Evolutionary conservation across 2,797 vertebrate genomes (phyloP).

Genomic region (Pteropus rufus): DNA sequence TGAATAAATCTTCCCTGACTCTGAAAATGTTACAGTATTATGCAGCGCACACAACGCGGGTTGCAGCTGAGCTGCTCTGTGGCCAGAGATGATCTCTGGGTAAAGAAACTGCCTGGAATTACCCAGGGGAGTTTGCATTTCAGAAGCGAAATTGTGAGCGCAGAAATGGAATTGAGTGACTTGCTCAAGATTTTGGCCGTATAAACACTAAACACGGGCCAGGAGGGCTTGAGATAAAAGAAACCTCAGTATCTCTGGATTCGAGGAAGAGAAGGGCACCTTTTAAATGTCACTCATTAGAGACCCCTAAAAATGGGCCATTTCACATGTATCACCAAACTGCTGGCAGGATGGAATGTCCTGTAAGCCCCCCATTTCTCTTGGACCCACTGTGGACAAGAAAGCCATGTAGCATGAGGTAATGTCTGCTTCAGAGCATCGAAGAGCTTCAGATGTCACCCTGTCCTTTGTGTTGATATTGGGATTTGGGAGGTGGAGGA

Average conservation of each 20-base stretch:
- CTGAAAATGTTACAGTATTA: conserved; percentile 74
- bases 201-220: conserved; percentile 22
- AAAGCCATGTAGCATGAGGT: conserved; percentile 74
- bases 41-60: conserved; percentile 60
- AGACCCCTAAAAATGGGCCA: conserved; percentile 42
- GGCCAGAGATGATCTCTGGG: conserved; percentile 70
- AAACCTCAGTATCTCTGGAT: conserved; percentile 51
- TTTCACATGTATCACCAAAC: conserved; percentile 57
- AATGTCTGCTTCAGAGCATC: conserved; percentile 62
- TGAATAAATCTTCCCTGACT: conserved; percentile 80
- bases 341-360: conserved; percentile 45
- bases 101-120: conserved; percentile 73
- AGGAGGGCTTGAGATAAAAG: conserved; percentile 14
- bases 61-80: conserved; percentile 68
- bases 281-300: conserved; percentile 63
- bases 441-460: neutral
- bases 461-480: conserved; percentile 41
- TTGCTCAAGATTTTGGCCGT: conserved; percentile 58
- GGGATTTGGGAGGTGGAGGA: neutral
- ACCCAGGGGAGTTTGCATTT: conserved; percentile 76
- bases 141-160: conserved; percentile 53
- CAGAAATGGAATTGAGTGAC: conserved; percentile 66
- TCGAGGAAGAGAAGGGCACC: conserved; percentile 41
- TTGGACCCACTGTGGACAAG: conserved; percentile 28
- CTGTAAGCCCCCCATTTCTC: conserved; percentile 58